Percentiles rank a stretch among this genome's conserved stretches.
These are phyloP conservation scores for Bucco capensis DNA, from an alignment of 2,113 vertebrate genomes.

Conservation along the genomic window DNA sequence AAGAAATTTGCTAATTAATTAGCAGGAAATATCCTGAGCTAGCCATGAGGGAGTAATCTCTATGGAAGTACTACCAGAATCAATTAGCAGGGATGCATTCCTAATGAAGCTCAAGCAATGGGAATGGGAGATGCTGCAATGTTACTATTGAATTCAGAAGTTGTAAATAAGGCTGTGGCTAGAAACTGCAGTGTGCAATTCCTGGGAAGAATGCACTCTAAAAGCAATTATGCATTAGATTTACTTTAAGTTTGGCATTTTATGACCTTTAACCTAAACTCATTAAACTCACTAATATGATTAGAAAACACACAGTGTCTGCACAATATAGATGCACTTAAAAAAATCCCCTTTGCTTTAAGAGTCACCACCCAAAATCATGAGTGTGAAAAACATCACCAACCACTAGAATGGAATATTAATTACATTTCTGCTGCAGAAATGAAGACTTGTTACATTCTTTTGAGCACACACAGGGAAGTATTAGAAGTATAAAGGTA, in stretches of 20 bases:
- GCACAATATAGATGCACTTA: neutral
- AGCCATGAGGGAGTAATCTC: slow-evolving; percentile 11
- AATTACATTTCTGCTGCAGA: neutral
- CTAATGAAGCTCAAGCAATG: slow-evolving; percentile 55
- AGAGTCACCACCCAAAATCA: neutral
- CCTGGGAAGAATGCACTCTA: neutral
- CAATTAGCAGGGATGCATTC: slow-evolving; percentile 52
- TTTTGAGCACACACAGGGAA: neutral
- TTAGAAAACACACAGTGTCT: neutral
- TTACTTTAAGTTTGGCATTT: neutral
- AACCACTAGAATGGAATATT: neutral
- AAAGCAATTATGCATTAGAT: slow-evolving; percentile 3
- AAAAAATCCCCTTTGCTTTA: neutral
- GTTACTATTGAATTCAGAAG: slow-evolving; percentile 38
- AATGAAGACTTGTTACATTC: neutral
- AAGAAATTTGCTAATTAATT: slow-evolving; percentile 49
- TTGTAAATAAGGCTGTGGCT: slow-evolving; percentile 17
- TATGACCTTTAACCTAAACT: neutral
- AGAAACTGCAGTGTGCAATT: neutral
- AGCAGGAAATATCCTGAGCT: slow-evolving; percentile 19
- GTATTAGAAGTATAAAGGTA: neutral
- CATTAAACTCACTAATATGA: neutral
- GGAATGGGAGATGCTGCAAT: slow-evolving; percentile 1
- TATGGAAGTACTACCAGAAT: slow-evolving; percentile 35
- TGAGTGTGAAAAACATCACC: neutral